Evolutionary conservation across 53 echinoderm and acorn worm genomes (phyloP), one percentile per base, ranked within the genome.

Genomic region (Henricia sp.): DNA sequence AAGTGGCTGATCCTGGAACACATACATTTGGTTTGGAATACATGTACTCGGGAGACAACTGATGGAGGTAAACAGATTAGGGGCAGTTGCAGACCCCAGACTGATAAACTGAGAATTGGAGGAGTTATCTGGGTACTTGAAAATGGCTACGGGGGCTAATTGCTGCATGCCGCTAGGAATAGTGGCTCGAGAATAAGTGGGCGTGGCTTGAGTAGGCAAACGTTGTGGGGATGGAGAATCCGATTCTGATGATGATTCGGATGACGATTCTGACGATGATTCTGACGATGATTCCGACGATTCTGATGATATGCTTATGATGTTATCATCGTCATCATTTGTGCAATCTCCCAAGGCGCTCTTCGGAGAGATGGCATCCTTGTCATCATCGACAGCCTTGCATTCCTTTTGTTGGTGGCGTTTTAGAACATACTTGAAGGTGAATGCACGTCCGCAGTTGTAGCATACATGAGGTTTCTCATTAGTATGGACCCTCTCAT

Each of bases 201-300:
- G n/a, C n/a, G n/a, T n/a, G n/a, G n/a, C n/a, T n/a, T n/a, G n/a
- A n/a, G n/a, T n/a, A n/a, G n/a, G n/a, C n/a, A n/a, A n/a, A n/a
- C n/a, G n/a, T n/a, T n/a, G n/a, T n/a, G 74, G 55, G 35, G 73
- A 72, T 5, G 73, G 36, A 23, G 67, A 54, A 13, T n/a, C n/a
- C n/a, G n/a, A n/a, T n/a, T n/a, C n/a, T n/a, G n/a, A n/a, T n/a
- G n/a, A n/a, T n/a, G n/a, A n/a, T n/a, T n/a, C n/a, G n/a, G n/a
- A n/a, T n/a, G n/a, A n/a, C n/a, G n/a, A n/a, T n/a, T n/a, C n/a
- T n/a, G n/a, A n/a, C n/a, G n/a, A n/a, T n/a, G n/a, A n/a, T n/a
- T n/a, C n/a, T n/a, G n/a, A n/a, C n/a, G n/a, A n/a, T n/a, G n/a
- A n/a, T n/a, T n/a, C n/a, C n/a, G n/a, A n/a, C n/a, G n/a, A n/a